Conservation (phyloP, 2,888 invertebrate species). For the Podotricha telesiphe region DNA sequence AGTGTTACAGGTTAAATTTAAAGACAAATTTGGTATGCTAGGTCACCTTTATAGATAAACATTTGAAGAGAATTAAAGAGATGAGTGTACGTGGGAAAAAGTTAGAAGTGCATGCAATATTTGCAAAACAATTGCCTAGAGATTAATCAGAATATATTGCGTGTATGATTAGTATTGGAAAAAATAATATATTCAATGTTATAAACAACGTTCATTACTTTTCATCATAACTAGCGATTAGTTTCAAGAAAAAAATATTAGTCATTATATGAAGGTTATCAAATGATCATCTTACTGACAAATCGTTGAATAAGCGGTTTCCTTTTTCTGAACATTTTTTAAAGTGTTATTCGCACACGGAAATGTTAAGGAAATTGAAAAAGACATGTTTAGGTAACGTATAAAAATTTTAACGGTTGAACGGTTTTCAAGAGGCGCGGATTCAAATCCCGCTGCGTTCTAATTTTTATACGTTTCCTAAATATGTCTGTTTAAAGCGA, state of each 20-base stretch:
- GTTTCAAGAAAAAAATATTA: not conserved
- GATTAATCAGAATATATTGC: slow-evolving; percentile 28
- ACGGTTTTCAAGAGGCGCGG: no score
- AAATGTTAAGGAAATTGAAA: no score
- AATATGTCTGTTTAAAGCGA: no score
- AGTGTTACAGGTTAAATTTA: slow-evolving; percentile 26
- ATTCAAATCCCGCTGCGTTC: no score
- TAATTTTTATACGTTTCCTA: no score
- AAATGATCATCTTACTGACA: no score
- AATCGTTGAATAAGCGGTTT: no score
- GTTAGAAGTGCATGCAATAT: slow-evolving; percentile 40
- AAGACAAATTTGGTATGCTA: slow-evolving; percentile 35
- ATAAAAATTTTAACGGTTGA: no score
- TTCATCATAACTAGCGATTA: not conserved
- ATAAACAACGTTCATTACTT: not conserved
- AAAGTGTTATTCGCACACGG: no score
- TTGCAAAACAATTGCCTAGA: slow-evolving; percentile 37
- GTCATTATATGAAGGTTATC: not conserved
- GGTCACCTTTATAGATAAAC: slow-evolving; percentile 45
- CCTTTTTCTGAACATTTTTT: no score
- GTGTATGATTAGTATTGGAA: slow-evolving; percentile 28
- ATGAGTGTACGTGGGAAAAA: slow-evolving; percentile 43
- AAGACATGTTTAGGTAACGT: no score
- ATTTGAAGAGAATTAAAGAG: slow-evolving; percentile 42
- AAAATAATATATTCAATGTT: not conserved